Base-by-base conservation (phyloP, 2,113 vertebrate genomes). In the Megalops atlanticus region DNA sequence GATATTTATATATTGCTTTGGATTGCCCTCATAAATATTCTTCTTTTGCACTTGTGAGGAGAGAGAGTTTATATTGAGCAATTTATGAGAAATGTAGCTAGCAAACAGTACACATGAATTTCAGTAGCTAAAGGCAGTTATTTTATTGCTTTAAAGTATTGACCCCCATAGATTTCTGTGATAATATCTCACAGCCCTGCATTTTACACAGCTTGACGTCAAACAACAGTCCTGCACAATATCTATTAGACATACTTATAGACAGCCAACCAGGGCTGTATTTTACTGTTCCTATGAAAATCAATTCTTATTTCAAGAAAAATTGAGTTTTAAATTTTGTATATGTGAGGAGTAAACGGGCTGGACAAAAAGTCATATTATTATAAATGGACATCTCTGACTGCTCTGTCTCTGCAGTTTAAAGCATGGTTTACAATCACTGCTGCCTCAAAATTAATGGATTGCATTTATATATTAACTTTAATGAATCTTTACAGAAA, bases 61-160 rank as follows among this genome's bases (percentile, higher is more conserved):
- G n/a, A n/a, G 8, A 27, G 3, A 58, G 4, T 31, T 64, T 64
- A 11, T 64, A 31, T 27, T n/a, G n/a, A 31, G 49, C 49, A 21
- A 54, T 54, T 54, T 64, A 64, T 31, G 58, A 64, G 54, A 31
- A 52, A 18, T 74, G 27, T 18, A 80, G 72, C 58, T 74, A 52
- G 58, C 33, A 52, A 21, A 76, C 31, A 11, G 16, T 21, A 24
- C 27, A 54, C 38, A 47, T 78, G 35, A 90, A 84, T 87, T 84
- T 80, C 85, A 86, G 76, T 84, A 90, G 90, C 91, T 89, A 91
- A 91, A 91, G 87, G 89, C 86, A 82, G 86, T 90, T 71, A 69
- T 92, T 92, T 93, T 92, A 93, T 86, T 91, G 90, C 87, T 90
- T 89, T 86, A 83, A 86, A 88, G 91, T 91, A 93, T 87, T 87